A percentile compares a stretch with the other conserved stretches of the same genome.
Evolutionary conservation across 2,113 vertebrate genomes (phyloP).

Genomic region (Pluvialis apricaria): DNA sequence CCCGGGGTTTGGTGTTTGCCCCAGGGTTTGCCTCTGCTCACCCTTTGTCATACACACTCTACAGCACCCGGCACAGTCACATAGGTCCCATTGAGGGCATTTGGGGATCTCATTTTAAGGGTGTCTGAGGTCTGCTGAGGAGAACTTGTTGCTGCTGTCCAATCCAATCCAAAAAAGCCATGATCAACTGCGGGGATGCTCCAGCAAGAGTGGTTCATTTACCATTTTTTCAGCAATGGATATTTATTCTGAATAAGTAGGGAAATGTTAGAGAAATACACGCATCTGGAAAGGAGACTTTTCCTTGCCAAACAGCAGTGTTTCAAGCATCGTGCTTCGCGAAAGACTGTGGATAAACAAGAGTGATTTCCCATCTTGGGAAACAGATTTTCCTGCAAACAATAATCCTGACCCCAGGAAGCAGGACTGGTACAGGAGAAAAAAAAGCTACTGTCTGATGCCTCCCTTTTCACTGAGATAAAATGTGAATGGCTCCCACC

Average conservation of each 20-base stretch:
- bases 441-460: background rate
- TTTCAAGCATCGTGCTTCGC: background rate
- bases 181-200: too few relatives aligned
- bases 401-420: background rate
- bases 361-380: background rate
- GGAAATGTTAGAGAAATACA: background rate
- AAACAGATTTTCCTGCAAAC: background rate
- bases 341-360: background rate
- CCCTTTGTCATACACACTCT: background rate
- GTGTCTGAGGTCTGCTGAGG: background rate
- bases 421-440: background rate
- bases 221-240: background rate
- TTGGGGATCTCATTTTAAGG: background rate
- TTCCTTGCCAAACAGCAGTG: background rate
- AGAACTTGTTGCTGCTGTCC: background rate
- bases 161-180: background rate
- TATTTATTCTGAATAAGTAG: background rate
- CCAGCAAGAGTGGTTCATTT: background rate
- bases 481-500: background rate
- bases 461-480: background rate
- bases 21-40: background rate
- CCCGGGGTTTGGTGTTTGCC: background rate
- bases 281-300: background rate
- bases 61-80: background rate
- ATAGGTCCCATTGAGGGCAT: rapidly evolving